phyloP scores from a whole-genome alignment of 2,113 vertebrate genomes.

The Smithornis capensis region DNA sequence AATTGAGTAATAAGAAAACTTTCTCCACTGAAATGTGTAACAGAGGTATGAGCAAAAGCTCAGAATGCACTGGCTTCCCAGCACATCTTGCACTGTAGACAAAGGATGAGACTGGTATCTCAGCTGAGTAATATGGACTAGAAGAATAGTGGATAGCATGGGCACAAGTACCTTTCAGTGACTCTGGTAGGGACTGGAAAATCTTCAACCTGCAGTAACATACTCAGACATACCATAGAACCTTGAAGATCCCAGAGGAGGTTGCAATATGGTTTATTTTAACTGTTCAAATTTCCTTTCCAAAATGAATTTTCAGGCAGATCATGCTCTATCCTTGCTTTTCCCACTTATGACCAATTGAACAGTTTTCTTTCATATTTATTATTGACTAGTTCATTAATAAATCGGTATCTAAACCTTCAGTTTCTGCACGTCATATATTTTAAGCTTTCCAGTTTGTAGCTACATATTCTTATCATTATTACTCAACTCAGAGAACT shows the following conservation, averaged over 20 bases:
- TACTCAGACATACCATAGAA: not conserved
- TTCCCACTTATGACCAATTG: not conserved
- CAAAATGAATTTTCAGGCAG: not conserved
- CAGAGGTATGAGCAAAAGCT: not conserved
- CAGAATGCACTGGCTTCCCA: no score
- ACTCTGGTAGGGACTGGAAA: not conserved
- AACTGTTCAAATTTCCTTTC: not conserved
- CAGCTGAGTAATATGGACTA: not conserved
- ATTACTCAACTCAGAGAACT: not conserved
- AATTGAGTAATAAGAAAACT: not conserved
- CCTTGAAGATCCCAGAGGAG: not conserved
- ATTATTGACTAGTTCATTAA: not conserved
- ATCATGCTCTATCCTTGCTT: not conserved
- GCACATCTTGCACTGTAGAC: not conserved
- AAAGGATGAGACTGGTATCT: not conserved
- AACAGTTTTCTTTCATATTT: not conserved
- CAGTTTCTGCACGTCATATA: not conserved
- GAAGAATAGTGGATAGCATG: not conserved
- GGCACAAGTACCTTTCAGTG: not conserved
- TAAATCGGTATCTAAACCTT: not conserved
- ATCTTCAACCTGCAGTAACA: not conserved
- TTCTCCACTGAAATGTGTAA: not conserved
- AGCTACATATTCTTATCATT: not conserved
- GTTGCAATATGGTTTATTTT: not conserved
- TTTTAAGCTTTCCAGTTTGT: not conserved